Evolutionary conservation across 2,888 invertebrate species (phyloP).

Genomic region (Tetanocera ferruginea): DNA sequence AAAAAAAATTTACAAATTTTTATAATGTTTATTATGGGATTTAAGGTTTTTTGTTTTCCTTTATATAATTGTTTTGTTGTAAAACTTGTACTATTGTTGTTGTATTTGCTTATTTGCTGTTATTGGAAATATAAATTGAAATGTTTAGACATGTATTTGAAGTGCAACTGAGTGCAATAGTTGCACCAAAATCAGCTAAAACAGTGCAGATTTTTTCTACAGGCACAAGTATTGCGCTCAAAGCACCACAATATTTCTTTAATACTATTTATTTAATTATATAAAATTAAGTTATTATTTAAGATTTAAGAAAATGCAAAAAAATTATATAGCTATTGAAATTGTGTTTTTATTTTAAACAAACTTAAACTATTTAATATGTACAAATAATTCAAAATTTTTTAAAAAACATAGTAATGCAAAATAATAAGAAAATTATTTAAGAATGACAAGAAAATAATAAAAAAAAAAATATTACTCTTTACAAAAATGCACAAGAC

Average conservation of each 20-base stretch:
- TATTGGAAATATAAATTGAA: conserved; percentile 8
- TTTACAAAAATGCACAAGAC: conserved; percentile 2
- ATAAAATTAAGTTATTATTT: conserved; percentile 5
- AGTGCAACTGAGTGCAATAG: not conserved
- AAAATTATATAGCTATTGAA: conserved; percentile 29
- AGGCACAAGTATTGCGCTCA: not conserved
- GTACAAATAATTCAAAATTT: not conserved
- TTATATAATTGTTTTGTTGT: conserved; percentile 20
- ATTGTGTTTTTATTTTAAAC: not conserved
- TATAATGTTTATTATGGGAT: conserved; percentile 45
- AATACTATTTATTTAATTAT: not conserved
- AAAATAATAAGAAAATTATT: conserved; percentile 43
- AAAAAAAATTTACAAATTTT: conserved; percentile 61
- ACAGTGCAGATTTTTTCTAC: not conserved
- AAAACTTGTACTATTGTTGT: conserved; percentile 40
- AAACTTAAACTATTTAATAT: not conserved
- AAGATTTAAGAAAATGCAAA: not conserved
- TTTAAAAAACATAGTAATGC: not conserved
- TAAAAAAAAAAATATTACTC: not conserved
- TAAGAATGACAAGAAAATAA: conserved; percentile 25
- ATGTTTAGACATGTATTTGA: conserved; percentile 3
- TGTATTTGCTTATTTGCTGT: conserved; percentile 13
- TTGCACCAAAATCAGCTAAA: not conserved
- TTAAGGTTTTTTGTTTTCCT: conserved; percentile 16
- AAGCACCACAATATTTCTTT: conserved; percentile 7